These are phyloP conservation scores for Troides helena DNA, from an alignment of 2,888 invertebrate genomes.

Conservation along the genomic window DNA sequence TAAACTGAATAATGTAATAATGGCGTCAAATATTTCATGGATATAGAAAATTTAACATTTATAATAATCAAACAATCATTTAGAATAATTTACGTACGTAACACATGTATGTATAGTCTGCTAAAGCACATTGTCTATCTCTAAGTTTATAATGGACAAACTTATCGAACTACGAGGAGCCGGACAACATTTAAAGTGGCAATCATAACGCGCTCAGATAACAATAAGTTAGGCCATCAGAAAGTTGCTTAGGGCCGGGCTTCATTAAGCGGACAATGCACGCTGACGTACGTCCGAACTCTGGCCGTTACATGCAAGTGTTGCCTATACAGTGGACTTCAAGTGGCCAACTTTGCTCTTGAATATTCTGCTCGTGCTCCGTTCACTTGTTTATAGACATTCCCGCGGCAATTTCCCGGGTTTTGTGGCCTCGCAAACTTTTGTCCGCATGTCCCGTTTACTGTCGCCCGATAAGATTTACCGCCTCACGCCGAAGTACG, in stretches of 20 bases:
- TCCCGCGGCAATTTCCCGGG: conserved; percentile 53
- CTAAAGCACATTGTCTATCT: conserved; percentile 36
- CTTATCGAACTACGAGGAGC: conserved; percentile 63
- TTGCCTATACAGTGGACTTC: conserved; percentile 55
- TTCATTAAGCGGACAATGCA: conserved; percentile 77
- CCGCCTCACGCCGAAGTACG: conserved; percentile 39
- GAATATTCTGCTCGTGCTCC: conserved; percentile 68
- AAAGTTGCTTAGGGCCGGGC: conserved; percentile 61
- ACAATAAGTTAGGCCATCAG: conserved; percentile 65
- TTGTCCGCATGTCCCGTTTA: conserved; percentile 59
- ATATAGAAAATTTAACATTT: not conserved
- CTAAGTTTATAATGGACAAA: conserved; percentile 65
- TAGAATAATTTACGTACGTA: conserved; percentile 2
- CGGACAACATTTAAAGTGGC: conserved; percentile 62
- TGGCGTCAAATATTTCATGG: not conserved
- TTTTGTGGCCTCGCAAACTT: conserved; percentile 68
- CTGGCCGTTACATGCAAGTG: conserved; percentile 73
- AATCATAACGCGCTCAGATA: conserved; percentile 72
- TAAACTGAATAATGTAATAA: not conserved
- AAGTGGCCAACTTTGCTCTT: conserved; percentile 72
- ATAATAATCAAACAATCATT: not conserved
- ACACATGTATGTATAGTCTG: conserved; percentile 16
- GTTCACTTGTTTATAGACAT: conserved; percentile 67
- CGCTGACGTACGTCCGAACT: conserved; percentile 66
- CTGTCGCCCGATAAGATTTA: conserved; percentile 64